phyloP scores from a whole-genome alignment of 2,888 invertebrate species.

The Apodemia zela region DNA sequence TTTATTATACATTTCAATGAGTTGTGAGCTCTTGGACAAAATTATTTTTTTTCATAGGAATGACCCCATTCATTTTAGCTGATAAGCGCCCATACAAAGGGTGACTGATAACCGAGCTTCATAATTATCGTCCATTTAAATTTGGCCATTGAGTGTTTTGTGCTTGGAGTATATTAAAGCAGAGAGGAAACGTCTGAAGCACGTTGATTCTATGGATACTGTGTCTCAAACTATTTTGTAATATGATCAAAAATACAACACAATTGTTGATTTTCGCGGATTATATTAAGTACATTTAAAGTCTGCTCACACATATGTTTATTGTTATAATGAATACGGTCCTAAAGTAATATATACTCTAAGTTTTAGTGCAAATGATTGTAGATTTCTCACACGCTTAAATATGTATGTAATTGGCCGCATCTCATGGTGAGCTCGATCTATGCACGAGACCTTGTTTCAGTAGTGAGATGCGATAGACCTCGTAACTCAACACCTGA shows the following conservation, averaged over 20 bases:
- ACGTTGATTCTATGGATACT: too few species aligned
- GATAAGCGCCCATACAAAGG: slow-evolving; percentile 23
- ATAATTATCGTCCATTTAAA: slow-evolving; percentile 4
- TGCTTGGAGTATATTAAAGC: background rate
- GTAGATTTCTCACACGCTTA: slow-evolving; percentile 43
- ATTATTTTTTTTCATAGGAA: slow-evolving; percentile 15
- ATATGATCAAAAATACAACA: too few species aligned
- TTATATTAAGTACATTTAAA: too few species aligned
- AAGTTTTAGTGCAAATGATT: slow-evolving; percentile 24
- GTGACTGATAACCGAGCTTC: slow-evolving; percentile 19
- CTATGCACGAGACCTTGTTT: slow-evolving; percentile 72
- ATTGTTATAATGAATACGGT: too few species aligned
- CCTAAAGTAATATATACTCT: slow-evolving; percentile 19
- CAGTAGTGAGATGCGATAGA: slow-evolving; percentile 58
- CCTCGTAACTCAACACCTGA: slow-evolving; percentile 55
- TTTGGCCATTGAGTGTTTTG: background rate
- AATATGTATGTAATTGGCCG: slow-evolving; percentile 38
- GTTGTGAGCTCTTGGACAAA: slow-evolving; percentile 8
- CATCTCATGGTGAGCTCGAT: slow-evolving; percentile 66
- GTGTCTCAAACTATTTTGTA: too few species aligned
- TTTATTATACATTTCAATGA: too few species aligned
- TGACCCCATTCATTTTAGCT: slow-evolving; percentile 23
- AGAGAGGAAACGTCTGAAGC: background rate
- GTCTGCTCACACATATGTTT: too few species aligned
- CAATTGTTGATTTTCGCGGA: too few species aligned